phyloP scores from a whole-genome alignment of 2,797 vertebrate genomes.

The Setipinna tenuifilis region DNA sequence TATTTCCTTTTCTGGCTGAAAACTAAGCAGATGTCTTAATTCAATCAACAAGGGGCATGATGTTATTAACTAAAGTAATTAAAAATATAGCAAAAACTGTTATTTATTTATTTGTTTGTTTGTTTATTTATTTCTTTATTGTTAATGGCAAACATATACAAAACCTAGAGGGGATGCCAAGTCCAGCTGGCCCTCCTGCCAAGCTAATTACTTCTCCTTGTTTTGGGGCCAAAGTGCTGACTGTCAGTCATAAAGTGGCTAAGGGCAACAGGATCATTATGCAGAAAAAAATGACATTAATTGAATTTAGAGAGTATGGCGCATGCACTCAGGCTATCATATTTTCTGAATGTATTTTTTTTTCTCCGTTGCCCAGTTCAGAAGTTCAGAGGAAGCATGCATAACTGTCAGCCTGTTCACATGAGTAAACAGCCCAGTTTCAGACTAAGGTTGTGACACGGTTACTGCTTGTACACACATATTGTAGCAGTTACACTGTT shows the following conservation, averaged over 20 bases:
- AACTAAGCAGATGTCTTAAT: constrained; percentile 66
- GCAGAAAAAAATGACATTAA: constrained; percentile 26
- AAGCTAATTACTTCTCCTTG: constrained; percentile 72
- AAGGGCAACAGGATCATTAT: constrained; percentile 10
- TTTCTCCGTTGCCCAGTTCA: background rate
- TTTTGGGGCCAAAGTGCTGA: constrained; percentile 70
- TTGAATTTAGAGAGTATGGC: constrained; percentile 2
- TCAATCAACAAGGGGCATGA: constrained; percentile 49
- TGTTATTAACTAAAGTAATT: constrained; percentile 41
- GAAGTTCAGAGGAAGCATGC: background rate
- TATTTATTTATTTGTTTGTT: constrained; percentile 15
- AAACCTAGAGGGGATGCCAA: constrained; percentile 57
- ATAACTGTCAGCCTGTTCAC: background rate
- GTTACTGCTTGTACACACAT: background rate
- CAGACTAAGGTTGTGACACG: background rate
- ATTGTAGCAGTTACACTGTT: background rate
- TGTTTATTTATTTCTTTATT: constrained; percentile 9
- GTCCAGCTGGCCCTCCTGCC: constrained; percentile 67
- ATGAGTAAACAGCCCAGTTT: background rate
- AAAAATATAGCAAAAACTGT: constrained; percentile 38
- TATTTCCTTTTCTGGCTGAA: constrained; percentile 43
- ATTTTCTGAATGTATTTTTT: constrained; percentile 6
- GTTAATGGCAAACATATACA: constrained; percentile 41
- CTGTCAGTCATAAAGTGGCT: constrained; percentile 65
- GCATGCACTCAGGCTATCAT: constrained; percentile 14